Evolutionary conservation across 2,113 vertebrate genomes (phyloP).

Genomic region (Cryptoleucopteryx plumbea): DNA sequence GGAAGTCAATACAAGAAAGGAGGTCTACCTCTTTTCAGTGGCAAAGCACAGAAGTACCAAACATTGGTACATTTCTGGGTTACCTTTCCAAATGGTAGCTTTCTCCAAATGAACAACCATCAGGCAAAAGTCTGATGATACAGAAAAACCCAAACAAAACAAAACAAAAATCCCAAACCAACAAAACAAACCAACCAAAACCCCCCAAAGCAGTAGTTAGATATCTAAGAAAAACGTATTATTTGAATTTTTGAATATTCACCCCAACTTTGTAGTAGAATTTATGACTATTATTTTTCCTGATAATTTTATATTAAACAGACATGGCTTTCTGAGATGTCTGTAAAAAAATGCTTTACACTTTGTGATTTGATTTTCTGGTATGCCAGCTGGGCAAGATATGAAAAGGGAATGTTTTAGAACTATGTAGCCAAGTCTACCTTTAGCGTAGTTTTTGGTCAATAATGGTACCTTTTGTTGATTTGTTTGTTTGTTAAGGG

Average conservation of each 20-base stretch:
- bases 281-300: not conserved
- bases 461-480: not conserved
- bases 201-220: not conserved
- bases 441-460: not conserved
- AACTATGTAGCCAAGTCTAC: not conserved
- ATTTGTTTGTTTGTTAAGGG: not conserved
- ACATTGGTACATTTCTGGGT: not conserved
- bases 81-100: not conserved
- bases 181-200: not conserved
- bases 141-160: not conserved
- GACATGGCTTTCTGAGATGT: not conserved
- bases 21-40: not conserved
- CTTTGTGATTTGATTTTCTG: not conserved
- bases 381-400: not conserved
- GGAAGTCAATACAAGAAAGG: not conserved
- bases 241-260: not conserved
- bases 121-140: not conserved
- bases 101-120: not conserved
- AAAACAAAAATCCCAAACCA: not conserved
- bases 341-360: not conserved
- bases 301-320: not conserved
- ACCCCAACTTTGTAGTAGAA: not conserved
- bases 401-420: not conserved
- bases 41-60: not conserved
- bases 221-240: not conserved